Percentiles rank a stretch among this genome's conserved stretches.
Evolutionary conservation across 2,888 invertebrate species (phyloP).

Genomic region (Harmothoe impar): DNA sequence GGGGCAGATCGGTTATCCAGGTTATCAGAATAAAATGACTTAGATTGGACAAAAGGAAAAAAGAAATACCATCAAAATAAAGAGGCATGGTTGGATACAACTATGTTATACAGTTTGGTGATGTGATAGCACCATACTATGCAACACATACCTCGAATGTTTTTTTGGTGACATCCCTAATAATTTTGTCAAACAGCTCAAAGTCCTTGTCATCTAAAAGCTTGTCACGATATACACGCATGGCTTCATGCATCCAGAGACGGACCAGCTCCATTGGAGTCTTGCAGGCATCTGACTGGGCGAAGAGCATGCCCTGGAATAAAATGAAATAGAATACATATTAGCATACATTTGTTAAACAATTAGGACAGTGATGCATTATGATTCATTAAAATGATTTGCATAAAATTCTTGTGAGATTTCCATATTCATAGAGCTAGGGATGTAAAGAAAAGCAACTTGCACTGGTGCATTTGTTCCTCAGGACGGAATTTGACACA

Average conservation of each 20-base stretch:
- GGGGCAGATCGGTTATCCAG: too few species aligned
- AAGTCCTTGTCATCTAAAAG: conserved; percentile 95
- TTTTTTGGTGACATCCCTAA: conserved; percentile 95
- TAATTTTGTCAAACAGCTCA: conserved; percentile 93
- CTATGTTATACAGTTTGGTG: too few species aligned
- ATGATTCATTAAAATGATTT: background rate
- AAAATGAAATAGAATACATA: background rate
- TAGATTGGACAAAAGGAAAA: too few species aligned
- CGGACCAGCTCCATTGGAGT: conserved; percentile 92
- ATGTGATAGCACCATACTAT: too few species aligned
- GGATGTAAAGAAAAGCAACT: too few species aligned
- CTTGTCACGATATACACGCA: conserved; percentile 96
- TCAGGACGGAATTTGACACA: too few species aligned
- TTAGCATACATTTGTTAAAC: background rate
- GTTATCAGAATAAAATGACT: too few species aligned
- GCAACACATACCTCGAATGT: conserved; percentile 88
- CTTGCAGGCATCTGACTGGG: conserved; percentile 92
- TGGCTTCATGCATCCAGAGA: conserved; percentile 96
- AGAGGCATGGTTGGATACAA: too few species aligned
- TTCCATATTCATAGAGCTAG: too few species aligned
- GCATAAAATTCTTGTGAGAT: too few species aligned
- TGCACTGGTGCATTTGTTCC: too few species aligned
- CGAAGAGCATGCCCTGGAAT: conserved; percentile 93
- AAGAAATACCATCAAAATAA: too few species aligned
- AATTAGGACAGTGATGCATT: background rate